Evolutionary conservation across 2,797 vertebrate genomes (phyloP), one percentile per base, ranked within the genome.

Genomic region (Lutjanus argentimaculatus): DNA sequence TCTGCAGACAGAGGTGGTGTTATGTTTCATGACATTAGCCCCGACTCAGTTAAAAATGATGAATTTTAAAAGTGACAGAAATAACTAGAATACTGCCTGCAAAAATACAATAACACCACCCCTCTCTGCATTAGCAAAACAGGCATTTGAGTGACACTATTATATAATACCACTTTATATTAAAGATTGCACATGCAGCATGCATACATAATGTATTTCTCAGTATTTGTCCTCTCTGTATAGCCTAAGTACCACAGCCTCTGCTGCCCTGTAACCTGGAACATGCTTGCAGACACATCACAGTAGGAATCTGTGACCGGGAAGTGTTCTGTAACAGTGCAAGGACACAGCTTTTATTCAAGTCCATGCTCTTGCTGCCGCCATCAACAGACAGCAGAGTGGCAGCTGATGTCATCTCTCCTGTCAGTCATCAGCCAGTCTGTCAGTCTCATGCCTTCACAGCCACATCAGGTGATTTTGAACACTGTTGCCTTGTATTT

Each of bases 401-500:
- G 89, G 75, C 89, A 87, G 88, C 85, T 77, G 82, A 83, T 84
- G 88, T 90, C 88, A 84, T 90, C 72, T 25, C 16, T 65, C 14
- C 80, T 88, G 88, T 90, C 91, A 85, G 36, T 78, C 85, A 64
- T 90, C 88, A 63, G 74, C 71, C 4, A 48, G 8, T 78, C 76
- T 80, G 83, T 86, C 85, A 67, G 72, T 67, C 75, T 81, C 49
- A 2, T 42, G 79, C 40, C 78, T 53, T 59, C 84, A 75, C 72
- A 45, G 56, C 45, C 63, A 17, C 57, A 19, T 77, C 86, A 82
- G 84, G 77, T 84, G 67, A 72, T 46, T 77, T 56, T 14, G 75
- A 81, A 82, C 61, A 45, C 49, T 22, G 19, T 0, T n/a, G 30
- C 7, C 0, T 62, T 62, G 72, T 67, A 46, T 79, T 67, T 68